Percentiles rank a stretch among this genome's conserved stretches.
phyloP scores from a whole-genome alignment of 2,888 invertebrate genomes.

The Phortica okadai region DNA sequence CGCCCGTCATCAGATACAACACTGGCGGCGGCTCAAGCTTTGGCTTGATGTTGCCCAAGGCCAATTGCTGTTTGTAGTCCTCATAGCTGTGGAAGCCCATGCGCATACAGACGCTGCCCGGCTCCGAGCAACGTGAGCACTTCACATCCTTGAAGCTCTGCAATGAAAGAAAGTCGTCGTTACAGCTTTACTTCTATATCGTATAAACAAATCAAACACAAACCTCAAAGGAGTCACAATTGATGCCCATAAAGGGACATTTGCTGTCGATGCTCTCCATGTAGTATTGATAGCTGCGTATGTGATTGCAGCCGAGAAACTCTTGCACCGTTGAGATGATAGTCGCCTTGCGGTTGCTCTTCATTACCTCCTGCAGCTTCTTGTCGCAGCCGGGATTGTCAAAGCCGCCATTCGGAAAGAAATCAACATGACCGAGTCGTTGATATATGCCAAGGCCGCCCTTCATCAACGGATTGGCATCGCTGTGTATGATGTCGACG shows the following conservation, averaged over 20 bases:
- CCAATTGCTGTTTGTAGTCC: conserved; percentile 78
- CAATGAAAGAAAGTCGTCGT: conserved; percentile 47
- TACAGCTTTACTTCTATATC: background rate
- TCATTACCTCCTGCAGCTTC: conserved; percentile 81
- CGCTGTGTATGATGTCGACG: conserved; percentile 94
- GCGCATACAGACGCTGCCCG: conserved; percentile 82
- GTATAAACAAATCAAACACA: conserved; percentile 53
- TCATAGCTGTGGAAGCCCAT: conserved; percentile 82
- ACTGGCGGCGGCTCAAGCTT: conserved; percentile 77
- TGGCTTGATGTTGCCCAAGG: conserved; percentile 76
- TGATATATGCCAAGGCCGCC: conserved; percentile 89
- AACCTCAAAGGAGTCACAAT: conserved; percentile 87
- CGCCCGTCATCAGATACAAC: conserved; percentile 85
- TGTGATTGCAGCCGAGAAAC: conserved; percentile 89
- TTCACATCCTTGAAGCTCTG: conserved; percentile 83
- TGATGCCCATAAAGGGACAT: conserved; percentile 87
- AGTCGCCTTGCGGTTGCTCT: conserved; percentile 79
- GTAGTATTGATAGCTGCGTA: conserved; percentile 89
- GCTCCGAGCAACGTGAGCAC: conserved; percentile 83
- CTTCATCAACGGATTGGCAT: conserved; percentile 86
- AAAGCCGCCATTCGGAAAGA: conserved; percentile 92
- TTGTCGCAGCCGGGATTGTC: conserved; percentile 84
- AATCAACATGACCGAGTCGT: conserved; percentile 91
- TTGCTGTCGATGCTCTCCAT: conserved; percentile 87
- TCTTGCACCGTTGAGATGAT: conserved; percentile 79